These are phyloP conservation scores for Seira ritae DNA, from an alignment of 2,888 invertebrate species.

Conservation along the genomic window DNA sequence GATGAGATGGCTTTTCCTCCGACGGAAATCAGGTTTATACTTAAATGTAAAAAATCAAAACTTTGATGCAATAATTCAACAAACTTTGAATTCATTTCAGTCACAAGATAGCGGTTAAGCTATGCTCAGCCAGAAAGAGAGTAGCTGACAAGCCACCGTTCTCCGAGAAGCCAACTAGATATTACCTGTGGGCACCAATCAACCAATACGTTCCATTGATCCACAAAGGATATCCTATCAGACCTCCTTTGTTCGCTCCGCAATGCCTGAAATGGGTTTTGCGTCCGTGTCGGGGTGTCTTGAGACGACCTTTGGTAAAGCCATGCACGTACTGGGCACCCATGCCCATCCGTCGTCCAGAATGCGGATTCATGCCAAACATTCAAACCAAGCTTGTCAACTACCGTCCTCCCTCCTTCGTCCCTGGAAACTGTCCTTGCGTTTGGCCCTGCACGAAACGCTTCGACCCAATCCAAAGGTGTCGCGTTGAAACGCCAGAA, in stretches of 20 bases:
- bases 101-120: slow-evolving; percentile 35
- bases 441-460: slow-evolving; percentile 57
- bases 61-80: neutral
- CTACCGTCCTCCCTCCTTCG: slow-evolving; percentile 28
- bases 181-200: slow-evolving; percentile 59
- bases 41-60: neutral
- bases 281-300: slow-evolving; percentile 44
- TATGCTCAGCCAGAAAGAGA: slow-evolving; percentile 24
- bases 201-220: slow-evolving; percentile 51
- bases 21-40: slow-evolving; percentile 29
- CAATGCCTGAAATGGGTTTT: slow-evolving; percentile 61
- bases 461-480: slow-evolving; percentile 64
- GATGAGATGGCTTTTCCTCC: neutral
- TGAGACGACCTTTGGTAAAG: slow-evolving; percentile 39
- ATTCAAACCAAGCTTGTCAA: slow-evolving; percentile 28
- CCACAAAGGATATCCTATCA: slow-evolving; percentile 48
- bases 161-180: neutral
- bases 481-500: slow-evolving; percentile 19
- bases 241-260: slow-evolving; percentile 43
- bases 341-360: slow-evolving; percentile 36
- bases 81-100: slow-evolving; percentile 18
- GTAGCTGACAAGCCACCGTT: neutral
- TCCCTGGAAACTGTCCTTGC: slow-evolving; percentile 57
- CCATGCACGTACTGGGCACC: slow-evolving; percentile 63
- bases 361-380: slow-evolving; percentile 39